These are phyloP conservation scores for Scartelaos histophorus DNA, from an alignment of 2,113 vertebrate genomes.

Conservation along the genomic window DNA sequence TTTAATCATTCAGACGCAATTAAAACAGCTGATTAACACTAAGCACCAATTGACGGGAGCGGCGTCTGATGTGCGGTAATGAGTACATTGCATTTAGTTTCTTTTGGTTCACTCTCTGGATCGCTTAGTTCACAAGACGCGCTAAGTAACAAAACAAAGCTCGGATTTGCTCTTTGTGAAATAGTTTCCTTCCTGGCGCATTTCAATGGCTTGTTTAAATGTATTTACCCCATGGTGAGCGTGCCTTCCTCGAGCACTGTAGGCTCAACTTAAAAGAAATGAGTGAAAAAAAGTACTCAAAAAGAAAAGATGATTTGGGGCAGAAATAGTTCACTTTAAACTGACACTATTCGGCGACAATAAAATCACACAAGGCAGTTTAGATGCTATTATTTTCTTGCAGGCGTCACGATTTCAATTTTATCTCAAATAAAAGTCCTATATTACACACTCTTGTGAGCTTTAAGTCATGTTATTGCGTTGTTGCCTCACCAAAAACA, in stretches of 20 bases:
- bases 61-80: conserved; percentile 42
- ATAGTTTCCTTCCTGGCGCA: neutral
- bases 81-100: conserved; percentile 19
- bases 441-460: no score
- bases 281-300: neutral
- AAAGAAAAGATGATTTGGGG: neutral
- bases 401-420: no score
- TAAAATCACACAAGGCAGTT: no score
- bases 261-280: neutral
- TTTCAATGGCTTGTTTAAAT: conserved; percentile 4
- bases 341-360: no score
- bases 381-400: no score
- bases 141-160: conserved; percentile 13
- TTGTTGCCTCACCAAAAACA: no score
- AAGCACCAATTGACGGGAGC: conserved; percentile 41
- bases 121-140: conserved; percentile 30
- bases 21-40: conserved; percentile 60
- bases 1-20: conserved; percentile 59
- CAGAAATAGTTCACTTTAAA: neutral
- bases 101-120: conserved; percentile 17
- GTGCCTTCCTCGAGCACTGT: neutral
- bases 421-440: no score
- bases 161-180: neutral
- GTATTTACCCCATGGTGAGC: conserved; percentile 1
- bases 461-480: no score